Percentiles rank a stretch among this genome's conserved stretches.
Evolutionary conservation across 35 echinoderm and acorn worm species (phyloP).

Genomic region (Acanthaster planci): DNA sequence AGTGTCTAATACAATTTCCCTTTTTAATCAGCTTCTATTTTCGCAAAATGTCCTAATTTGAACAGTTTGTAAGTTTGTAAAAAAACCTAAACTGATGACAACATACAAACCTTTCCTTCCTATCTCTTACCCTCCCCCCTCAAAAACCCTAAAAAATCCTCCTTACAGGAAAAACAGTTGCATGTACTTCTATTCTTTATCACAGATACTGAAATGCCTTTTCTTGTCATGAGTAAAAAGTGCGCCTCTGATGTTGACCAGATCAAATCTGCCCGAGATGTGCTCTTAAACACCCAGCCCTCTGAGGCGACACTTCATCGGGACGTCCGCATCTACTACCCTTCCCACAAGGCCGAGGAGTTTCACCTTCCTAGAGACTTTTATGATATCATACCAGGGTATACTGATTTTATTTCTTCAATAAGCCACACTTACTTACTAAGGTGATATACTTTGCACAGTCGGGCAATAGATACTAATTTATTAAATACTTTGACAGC

Average conservation of each 20-base stretch:
- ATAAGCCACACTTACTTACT: too few species aligned
- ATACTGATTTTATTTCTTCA: slow-evolving; percentile 43
- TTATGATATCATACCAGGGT: slow-evolving; percentile 63
- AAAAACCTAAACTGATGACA: too few species aligned
- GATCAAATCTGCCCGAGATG: slow-evolving; percentile 45
- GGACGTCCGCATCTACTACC: slow-evolving; percentile 72
- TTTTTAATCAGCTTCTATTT: too few species aligned
- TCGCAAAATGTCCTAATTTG: too few species aligned
- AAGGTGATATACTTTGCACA: too few species aligned
- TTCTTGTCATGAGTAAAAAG: slow-evolving; percentile 67
- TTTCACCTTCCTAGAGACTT: slow-evolving; percentile 83
- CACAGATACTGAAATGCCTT: slow-evolving; percentile 47
- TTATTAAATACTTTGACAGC: too few species aligned
- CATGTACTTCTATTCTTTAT: neutral
- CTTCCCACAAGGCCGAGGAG: slow-evolving; percentile 6
- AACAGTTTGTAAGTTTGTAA: too few species aligned
- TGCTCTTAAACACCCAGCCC: slow-evolving; percentile 54
- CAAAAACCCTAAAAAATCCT: neutral
- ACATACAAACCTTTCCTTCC: neutral
- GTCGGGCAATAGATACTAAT: too few species aligned
- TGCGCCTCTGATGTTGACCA: slow-evolving; percentile 41
- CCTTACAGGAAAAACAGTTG: neutral
- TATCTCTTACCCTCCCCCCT: neutral
- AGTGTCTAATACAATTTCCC: too few species aligned
- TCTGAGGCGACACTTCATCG: slow-evolving; percentile 47